Base-by-base conservation (phyloP, 2,797 vertebrate species). In the Bryconaethiops microstoma region DNA sequence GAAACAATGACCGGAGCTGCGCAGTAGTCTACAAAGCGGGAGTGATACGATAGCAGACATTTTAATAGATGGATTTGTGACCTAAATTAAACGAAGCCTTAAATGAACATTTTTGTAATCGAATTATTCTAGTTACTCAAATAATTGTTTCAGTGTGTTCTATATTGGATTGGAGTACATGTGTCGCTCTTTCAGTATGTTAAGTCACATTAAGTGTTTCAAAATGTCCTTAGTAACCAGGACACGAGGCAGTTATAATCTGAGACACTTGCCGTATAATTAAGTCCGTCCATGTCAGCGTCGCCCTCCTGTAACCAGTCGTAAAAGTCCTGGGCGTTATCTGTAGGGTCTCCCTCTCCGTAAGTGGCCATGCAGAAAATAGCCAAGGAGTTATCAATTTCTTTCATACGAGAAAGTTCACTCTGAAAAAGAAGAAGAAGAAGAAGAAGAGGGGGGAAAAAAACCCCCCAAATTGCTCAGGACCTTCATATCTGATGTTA, bases 281-380 rank as follows among this genome's bases (percentile, higher is more conserved):
- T 96, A 50, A 99, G 90, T 48, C 97, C 97, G 0, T 95, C 93
- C 13, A 99, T 91, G 85, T 97, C 91, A 2, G 92, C 80, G 0
- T 96, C 95, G 0, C 95, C 92, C 90, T 99, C 97, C 88, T 99
- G 98, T 72, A 99, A 92, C 96, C 97, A 98, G 89, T 99, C 98
- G 0, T 99, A 98, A 90, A 99, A 98, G 88, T 99, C 98, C 87
- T 99, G 98, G 70, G 98, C 97, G 0, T 99, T 99, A 86, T 99
- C 98, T 0, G 98, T 99, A 25, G 98, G 98, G 89, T 99, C 98
- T 0, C 98, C 98, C 84, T 99, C 98, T 0, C 98, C 98, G 0
- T 99, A 99, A 0, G 98, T 99, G 83, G 98, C 98, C 98, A 99
- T 96, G 89, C 98, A 99, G 92, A 99, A 99, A 77, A 98, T 94